Conservation (phyloP, 1,140 invertebrate genomes). For the Achatina immaculata region DNA sequence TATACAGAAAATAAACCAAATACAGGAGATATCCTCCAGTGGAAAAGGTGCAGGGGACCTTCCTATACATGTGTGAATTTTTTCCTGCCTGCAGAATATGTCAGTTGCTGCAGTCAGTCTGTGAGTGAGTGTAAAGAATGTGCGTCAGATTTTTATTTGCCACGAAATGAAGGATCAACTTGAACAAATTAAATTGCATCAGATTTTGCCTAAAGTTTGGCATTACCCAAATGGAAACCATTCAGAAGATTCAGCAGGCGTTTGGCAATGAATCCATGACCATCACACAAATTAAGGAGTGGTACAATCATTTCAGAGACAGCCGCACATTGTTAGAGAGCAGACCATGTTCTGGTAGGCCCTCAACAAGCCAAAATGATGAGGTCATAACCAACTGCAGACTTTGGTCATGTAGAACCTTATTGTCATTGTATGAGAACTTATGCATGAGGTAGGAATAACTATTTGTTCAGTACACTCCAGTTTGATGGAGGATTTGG, state of each 20-base stretch:
- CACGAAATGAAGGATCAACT: not conserved
- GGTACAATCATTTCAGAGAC: not conserved
- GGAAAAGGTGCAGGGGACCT: not conserved
- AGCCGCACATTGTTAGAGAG: not conserved
- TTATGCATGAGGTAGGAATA: too few species aligned
- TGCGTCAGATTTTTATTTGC: not conserved
- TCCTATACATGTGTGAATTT: not conserved
- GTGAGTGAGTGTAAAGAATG: not conserved
- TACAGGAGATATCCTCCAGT: not conserved
- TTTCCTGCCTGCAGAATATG: not conserved
- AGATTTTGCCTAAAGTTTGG: not conserved
- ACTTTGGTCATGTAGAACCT: too few species aligned
- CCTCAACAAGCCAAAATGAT: too few species aligned
- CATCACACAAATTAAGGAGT: slow-evolving; percentile 3
- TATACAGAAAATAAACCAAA: too few species aligned
- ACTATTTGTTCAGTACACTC: too few species aligned
- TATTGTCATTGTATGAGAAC: too few species aligned
- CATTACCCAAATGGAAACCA: not conserved
- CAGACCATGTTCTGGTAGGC: not conserved
- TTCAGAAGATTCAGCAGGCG: not conserved
- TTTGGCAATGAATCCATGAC: not conserved
- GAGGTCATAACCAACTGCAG: too few species aligned
- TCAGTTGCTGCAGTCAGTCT: not conserved
- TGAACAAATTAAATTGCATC: not conserved
- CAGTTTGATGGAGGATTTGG: too few species aligned